Percentiles rank a stretch among this genome's conserved stretches.
phyloP scores from a whole-genome alignment of 2,797 vertebrate genomes.

The Prunella strophiata region DNA sequence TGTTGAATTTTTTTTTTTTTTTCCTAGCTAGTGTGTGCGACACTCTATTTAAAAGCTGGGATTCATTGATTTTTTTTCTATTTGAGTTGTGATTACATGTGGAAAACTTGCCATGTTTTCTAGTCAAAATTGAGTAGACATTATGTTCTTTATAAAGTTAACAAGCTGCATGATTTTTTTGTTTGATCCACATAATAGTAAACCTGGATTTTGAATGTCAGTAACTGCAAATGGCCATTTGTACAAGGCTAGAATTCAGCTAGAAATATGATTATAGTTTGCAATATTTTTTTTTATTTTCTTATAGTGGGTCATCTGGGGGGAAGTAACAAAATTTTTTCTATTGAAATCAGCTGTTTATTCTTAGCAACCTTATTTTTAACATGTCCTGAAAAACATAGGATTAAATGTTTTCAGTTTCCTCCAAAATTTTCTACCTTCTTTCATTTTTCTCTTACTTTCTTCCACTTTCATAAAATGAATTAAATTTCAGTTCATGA shows the following conservation, averaged over 20 bases:
- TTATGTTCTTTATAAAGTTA: background rate
- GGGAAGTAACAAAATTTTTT: background rate
- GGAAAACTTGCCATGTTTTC: background rate
- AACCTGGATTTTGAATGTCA: background rate
- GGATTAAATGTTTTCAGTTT: background rate
- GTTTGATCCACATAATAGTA: background rate
- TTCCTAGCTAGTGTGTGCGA: background rate
- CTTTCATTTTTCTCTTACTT: background rate
- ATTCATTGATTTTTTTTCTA: background rate
- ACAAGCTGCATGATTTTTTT: background rate
- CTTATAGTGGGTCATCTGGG: background rate
- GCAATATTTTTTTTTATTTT: background rate
- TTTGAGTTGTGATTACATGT: background rate
- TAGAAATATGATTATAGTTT: background rate
- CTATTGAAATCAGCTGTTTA: background rate
- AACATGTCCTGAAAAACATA: background rate
- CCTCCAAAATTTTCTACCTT: background rate
- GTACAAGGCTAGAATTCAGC: background rate
- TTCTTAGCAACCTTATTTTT: background rate
- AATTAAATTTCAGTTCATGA: background rate
- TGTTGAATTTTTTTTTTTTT: background rate
- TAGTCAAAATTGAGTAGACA: background rate
- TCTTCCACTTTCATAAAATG: background rate
- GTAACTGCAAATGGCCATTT: background rate
- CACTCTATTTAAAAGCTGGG: background rate